Evolutionary conservation across 2,888 invertebrate genomes (phyloP), one percentile per base, ranked within the genome.

Genomic region (Macaria liturata): DNA sequence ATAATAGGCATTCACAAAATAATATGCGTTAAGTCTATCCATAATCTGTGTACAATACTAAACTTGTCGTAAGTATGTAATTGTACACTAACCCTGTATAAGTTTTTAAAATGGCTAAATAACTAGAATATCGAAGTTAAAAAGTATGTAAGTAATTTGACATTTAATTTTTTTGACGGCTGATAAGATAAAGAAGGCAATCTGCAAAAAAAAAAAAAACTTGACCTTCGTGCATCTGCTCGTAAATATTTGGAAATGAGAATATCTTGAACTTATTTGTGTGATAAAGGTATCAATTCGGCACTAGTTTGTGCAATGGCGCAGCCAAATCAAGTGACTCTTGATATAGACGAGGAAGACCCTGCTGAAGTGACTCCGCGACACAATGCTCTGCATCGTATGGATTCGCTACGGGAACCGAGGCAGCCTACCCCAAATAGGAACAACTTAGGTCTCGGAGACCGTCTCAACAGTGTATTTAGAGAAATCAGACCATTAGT

Each of bases 401-500:
- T 84, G 65, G 89, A 91, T 59, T 79, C 87, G 9, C 57, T 59
- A 4, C 49, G 66, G 45, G 76, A 80, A 69, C 55, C 85, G 54
- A 84, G 91, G 66, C 76, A 80, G 64, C 66, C 76, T 54, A 71
- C 72, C 62, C 67, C 80, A 49, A 82, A 77, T 63, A 84, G 89
- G 65, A 84, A 68, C 71, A 87, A 83, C 70, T 62, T 89, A 61
- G 88, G 91, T 44, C 73, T 91, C 44, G 89, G 90, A 9, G 91
- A 91, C 62, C 85, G 91, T 20, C 78, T 91, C 31, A 88, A 87
- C 61, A 88, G 75, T 75, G 89, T 91, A 20, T 88, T 95, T 62
- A 92, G 94, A 71, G 95, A 94, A 81, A 94, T 95, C 52, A 91
- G 94, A 70, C 95, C 94, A n/a, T 84, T 94, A 4, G 93, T 95